phyloP scores from a whole-genome alignment of 37 sponge, comb jelly and placozoan species.

The Oopsacas minuta region DNA sequence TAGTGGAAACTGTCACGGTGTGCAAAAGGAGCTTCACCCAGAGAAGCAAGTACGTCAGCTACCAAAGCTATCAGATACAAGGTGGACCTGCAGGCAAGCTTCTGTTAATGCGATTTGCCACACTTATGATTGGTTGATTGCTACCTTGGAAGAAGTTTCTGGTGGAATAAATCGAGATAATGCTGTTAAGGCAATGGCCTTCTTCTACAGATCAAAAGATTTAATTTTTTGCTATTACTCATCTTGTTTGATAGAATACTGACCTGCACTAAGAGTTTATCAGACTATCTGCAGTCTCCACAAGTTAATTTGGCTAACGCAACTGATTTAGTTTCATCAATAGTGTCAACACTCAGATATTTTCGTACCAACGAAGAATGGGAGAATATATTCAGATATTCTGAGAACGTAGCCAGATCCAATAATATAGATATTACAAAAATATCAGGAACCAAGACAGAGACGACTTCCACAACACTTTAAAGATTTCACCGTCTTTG shows the following conservation, averaged over 20 bases:
- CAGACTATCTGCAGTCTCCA: background rate
- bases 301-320: background rate
- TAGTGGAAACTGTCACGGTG: background rate
- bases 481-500: background rate
- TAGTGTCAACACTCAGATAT: background rate
- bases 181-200: background rate
- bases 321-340: background rate
- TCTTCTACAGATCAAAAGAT: background rate
- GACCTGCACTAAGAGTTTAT: background rate
- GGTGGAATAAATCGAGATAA: background rate
- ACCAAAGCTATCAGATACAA: conserved; percentile 22
- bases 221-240: background rate
- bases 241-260: background rate
- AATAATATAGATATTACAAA: conserved; percentile 8
- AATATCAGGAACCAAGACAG: background rate
- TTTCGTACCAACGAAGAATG: background rate
- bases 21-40: conserved; percentile 36
- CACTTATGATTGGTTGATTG: background rate
- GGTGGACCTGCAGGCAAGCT: background rate
- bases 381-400: background rate
- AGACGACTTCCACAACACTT: conserved; percentile 11
- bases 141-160: background rate
- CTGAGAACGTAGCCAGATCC: background rate
- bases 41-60: conserved; percentile 30
- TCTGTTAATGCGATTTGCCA: background rate